Evolutionary conservation across 1,140 invertebrate genomes (phyloP), one percentile per base, ranked within the genome.

Genomic region (Elymnias hypermnestra): DNA sequence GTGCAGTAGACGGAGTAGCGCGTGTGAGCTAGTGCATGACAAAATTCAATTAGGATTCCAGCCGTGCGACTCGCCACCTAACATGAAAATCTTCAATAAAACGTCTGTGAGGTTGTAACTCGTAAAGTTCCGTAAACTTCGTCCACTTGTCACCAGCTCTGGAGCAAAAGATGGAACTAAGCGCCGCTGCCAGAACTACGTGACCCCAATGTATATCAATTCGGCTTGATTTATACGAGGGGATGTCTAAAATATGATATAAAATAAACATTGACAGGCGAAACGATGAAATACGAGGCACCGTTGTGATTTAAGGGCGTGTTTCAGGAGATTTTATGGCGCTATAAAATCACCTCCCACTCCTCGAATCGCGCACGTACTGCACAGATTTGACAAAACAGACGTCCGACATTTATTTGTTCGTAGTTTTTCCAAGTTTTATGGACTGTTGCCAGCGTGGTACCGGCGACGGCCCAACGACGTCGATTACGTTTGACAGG

Each of bases 251-350:
- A 85, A 85, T 85, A 83, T 85, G 78, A 85, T 78, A 85, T 85
- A 85, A 85, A 85, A 85, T 83, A 85, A 85, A 85, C 77, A 85
- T 83, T 83, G 78, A 85, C 78, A 85, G 79, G 67, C 77, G 64
- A 71, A 85, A 85, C 82, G 76, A 83, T 85, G 19, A 21, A 21
- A 21, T 21, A 21, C 19, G 19, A 21, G 5, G 12, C 53, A 56
- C 49, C 43, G 66, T n/a, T n/a, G n/a, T n/a, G n/a, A n/a, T n/a
- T n/a, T n/a, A n/a, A n/a, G n/a, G n/a, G n/a, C n/a, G n/a, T n/a
- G n/a, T n/a, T n/a, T n/a, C n/a, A n/a, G 56, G 62, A 58, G 62
- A 81, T 83, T 85, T 83, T 85, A 82, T 81, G 72, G 77, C 69
- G 72, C 62, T 67, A 82, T 85, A 85, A 85, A 83, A 83, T 83